Base-by-base conservation (phyloP, 1,140 invertebrate genomes). In the Atta cephalotes region DNA sequence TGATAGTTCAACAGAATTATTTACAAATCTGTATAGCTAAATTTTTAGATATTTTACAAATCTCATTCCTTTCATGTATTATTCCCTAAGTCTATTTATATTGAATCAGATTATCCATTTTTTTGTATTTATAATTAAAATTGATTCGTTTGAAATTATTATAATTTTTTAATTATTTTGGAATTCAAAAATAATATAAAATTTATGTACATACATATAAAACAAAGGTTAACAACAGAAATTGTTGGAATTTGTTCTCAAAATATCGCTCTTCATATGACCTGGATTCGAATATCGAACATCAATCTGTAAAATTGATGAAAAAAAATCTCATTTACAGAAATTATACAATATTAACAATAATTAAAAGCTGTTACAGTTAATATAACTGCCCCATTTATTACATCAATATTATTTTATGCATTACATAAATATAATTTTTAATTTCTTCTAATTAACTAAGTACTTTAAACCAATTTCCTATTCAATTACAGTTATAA, bases 341-440 rank as follows among this genome's bases (percentile, higher is more conserved):
- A 2, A 74, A 58, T 72, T 28, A 53, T 7, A 9, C 6, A 39
- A 39, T 25, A 53, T 53, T 6, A 53, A 70, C 35, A 14, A 70
- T 70, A 51, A 70, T 70, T 51, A 70, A 70, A 25, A 28, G 21
- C 45, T 70, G 35, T 51, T 51, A 25, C 31, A 35, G 35, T 35
- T 76, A 58, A 35, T 35, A 12, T 21, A 49, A 49, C 3, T 4
- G 18, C 35, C 9, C 5, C 3, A 31, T 16, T 58, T 76, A 58
- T n/a, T 35, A 35, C 16, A 71, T 25, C 3, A 14, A 31, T 74
- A n/a, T 35, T 76, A 58, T 76, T 76, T 58, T 25, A 74, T 58
- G 3, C 10, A 31, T 53, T 5, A 14, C 14, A 76, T 21, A 76
- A 76, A 76, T 74, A 21, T n/a, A 21, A n/a, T 25, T 35, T 77